These are phyloP conservation scores for Octodonta nipae DNA, from an alignment of 2,888 invertebrate species.

Conservation along the genomic window DNA sequence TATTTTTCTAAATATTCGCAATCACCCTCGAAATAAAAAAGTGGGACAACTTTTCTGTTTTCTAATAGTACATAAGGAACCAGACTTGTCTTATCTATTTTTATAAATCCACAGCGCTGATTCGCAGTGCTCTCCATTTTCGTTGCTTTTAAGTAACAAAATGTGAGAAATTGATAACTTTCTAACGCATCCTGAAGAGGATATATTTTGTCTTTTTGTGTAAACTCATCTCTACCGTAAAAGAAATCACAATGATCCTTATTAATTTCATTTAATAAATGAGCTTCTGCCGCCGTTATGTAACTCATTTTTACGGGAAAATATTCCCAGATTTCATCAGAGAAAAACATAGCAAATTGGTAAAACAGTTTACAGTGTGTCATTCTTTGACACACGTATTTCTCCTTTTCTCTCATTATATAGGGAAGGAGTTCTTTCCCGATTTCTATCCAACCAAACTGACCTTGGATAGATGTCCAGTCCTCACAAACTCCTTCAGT, in stretches of 20 bases:
- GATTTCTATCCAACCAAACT: conserved; percentile 10
- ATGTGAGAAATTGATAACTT: conserved; percentile 6
- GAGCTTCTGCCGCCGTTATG: conserved; percentile 6
- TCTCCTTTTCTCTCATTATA: conserved; percentile 6
- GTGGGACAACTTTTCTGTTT: conserved; percentile 6
- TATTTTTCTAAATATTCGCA: conserved; percentile 8
- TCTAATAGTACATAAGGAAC: conserved; percentile 9
- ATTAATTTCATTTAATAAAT: conserved; percentile 10
- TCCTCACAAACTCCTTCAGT: conserved; percentile 3
- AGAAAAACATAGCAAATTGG: conserved; percentile 6
- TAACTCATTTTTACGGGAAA: conserved; percentile 2
- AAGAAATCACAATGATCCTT: conserved; percentile 7
- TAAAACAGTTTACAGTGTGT: conserved; percentile 4
- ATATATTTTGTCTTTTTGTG: conserved; percentile 4
- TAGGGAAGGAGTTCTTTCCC: conserved; percentile 5
- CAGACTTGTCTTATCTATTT: conserved; percentile 5
- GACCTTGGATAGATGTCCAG: conserved; percentile 8
- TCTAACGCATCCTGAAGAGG: conserved; percentile 4
- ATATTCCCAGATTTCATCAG: conserved; percentile 7
- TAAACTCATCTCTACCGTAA: conserved; percentile 7
- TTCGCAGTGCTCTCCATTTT: conserved; percentile 3
- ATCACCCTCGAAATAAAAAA: conserved; percentile 12
- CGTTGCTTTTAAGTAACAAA: conserved; percentile 4
- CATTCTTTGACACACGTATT: conserved; percentile 7
- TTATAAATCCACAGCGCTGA: conserved; percentile 8